phyloP scores from a whole-genome alignment of 2,797 vertebrate genomes.

The Limnodromus scolopaceus region DNA sequence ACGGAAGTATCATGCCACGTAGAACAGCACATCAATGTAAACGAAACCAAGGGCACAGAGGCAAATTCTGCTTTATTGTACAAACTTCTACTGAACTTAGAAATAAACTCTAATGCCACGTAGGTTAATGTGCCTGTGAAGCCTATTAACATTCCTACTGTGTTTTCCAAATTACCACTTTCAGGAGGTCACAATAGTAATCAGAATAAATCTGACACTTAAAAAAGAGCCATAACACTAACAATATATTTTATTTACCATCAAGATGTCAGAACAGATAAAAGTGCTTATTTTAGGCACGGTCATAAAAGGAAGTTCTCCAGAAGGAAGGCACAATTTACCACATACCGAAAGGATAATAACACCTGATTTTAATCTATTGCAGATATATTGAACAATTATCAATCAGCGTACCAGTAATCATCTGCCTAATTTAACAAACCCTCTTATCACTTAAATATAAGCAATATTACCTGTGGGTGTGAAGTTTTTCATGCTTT shows the following conservation, averaged over 20 bases:
- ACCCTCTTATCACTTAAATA: neutral
- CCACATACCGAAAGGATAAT: neutral
- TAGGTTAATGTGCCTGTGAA: neutral
- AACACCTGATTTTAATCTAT: neutral
- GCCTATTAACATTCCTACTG: neutral
- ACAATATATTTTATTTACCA: neutral
- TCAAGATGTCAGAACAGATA: neutral
- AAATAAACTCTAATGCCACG: neutral
- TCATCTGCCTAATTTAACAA: neutral
- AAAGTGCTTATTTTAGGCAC: neutral
- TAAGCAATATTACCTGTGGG: neutral
- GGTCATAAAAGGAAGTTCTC: neutral
- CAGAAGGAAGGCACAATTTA: neutral
- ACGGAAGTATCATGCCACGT: neutral
- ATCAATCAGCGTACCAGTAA: neutral
- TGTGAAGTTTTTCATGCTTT: neutral
- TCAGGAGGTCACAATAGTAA: neutral
- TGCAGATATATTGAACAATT: neutral
- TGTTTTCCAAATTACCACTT: neutral
- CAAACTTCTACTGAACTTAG: neutral
- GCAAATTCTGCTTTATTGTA: neutral
- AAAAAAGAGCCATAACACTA: neutral
- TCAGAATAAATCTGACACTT: neutral
- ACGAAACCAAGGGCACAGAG: neutral
- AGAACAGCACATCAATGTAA: neutral